Conservation (phyloP, 2,797 vertebrate species). For the Threskiornis aethiopicus region DNA sequence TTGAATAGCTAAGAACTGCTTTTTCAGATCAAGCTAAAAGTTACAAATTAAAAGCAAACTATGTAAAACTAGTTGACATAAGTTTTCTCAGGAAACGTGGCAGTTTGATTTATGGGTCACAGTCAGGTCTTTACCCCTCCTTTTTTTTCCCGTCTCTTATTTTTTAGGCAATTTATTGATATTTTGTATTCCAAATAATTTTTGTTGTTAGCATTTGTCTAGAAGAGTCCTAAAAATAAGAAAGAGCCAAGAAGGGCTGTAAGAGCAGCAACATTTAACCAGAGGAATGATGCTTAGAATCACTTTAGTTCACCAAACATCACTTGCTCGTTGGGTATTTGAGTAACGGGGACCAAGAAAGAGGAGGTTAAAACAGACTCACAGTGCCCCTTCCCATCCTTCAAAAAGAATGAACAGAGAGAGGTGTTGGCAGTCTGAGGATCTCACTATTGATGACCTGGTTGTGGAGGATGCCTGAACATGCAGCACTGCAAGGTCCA, state of each 20-base stretch:
- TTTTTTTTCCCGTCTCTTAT: too few species aligned
- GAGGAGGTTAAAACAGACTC: background rate
- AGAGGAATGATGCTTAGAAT: background rate
- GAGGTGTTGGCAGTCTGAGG: background rate
- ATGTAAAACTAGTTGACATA: background rate
- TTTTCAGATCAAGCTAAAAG: background rate
- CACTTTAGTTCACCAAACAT: background rate
- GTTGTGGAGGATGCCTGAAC: background rate
- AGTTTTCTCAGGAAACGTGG: rapidly evolving
- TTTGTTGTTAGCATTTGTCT: background rate
- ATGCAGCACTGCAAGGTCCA: background rate
- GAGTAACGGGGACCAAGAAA: background rate
- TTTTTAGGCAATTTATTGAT: background rate
- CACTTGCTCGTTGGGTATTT: background rate
- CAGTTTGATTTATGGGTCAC: background rate
- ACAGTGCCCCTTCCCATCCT: background rate
- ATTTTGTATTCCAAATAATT: background rate
- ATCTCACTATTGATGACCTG: background rate
- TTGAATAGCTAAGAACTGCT: background rate
- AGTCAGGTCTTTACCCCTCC: background rate
- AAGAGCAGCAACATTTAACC: background rate
- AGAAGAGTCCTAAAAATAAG: background rate
- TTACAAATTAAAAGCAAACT: background rate
- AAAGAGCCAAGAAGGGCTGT: background rate
- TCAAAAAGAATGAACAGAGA: background rate